Conservation (phyloP, 2,888 invertebrate species). For the Pollenia angustigena region DNA sequence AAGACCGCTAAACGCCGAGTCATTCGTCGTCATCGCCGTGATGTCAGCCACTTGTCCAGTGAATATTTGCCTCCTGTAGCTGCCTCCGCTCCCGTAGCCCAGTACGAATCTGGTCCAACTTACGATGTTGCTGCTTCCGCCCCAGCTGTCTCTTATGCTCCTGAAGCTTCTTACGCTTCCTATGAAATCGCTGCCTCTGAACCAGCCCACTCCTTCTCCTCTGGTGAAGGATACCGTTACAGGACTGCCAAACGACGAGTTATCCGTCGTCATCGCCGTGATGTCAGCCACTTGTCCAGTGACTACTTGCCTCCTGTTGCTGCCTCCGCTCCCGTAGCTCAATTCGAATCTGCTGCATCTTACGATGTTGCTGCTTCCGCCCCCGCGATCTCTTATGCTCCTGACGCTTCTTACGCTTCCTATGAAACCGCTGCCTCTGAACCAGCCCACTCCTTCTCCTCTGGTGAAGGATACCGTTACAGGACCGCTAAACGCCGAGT, state of each 20-base stretch:
- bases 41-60: slow-evolving; percentile 79
- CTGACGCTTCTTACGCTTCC: slow-evolving; percentile 70
- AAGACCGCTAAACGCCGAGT: slow-evolving; percentile 79
- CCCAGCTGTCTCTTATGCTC: slow-evolving; percentile 70
- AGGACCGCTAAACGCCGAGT: slow-evolving; percentile 79
- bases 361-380: slow-evolving; percentile 24
- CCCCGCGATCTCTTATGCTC: slow-evolving; percentile 70
- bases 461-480: slow-evolving; percentile 81
- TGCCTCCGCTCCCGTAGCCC: slow-evolving; percentile 56
- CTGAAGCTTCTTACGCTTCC: slow-evolving; percentile 70
- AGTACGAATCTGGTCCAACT: slow-evolving; percentile 49
- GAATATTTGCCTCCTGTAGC: slow-evolving; percentile 80
- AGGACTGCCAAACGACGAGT: slow-evolving; percentile 79
- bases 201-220: slow-evolving; percentile 79
- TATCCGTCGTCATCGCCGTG: slow-evolving; percentile 76
- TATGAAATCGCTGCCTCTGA: slow-evolving; percentile 70
- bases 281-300: slow-evolving; percentile 79
- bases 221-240: slow-evolving; percentile 81
- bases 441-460: slow-evolving; percentile 79
- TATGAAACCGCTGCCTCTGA: slow-evolving; percentile 70
- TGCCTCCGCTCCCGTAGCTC: slow-evolving; percentile 56
- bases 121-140: slow-evolving; percentile 24
- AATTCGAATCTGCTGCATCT: slow-evolving; percentile 50
- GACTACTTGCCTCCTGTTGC: slow-evolving; percentile 80
- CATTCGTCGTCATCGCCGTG: slow-evolving; percentile 77